Percentiles rank a stretch among this genome's conserved stretches.
Conservation (phyloP, 2,888 invertebrate genomes). For the Lymantria monacha region DNA sequence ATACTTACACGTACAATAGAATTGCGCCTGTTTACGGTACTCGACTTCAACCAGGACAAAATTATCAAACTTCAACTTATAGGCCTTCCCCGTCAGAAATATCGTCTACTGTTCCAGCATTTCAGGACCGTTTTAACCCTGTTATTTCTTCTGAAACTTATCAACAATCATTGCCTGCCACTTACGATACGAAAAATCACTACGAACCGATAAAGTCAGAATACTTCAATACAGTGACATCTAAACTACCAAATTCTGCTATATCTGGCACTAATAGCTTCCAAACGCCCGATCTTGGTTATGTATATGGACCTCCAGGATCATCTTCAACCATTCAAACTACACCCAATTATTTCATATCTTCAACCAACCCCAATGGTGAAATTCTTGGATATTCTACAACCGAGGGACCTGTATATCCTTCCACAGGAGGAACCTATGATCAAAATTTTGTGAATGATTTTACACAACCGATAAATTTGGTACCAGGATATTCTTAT, state of each 20-base stretch:
- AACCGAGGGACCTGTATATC: slow-evolving; percentile 10
- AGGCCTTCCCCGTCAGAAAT: too few relatives aligned
- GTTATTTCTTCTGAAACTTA: too few relatives aligned
- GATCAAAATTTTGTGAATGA: slow-evolving; percentile 15
- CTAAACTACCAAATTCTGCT: not conserved
- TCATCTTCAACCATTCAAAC: slow-evolving; percentile 9
- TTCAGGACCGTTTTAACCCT: too few relatives aligned
- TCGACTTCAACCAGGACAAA: not conserved
- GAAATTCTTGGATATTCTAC: slow-evolving; percentile 7
- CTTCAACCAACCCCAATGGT: slow-evolving; percentile 3
- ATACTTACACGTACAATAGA: not conserved
- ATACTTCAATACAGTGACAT: not conserved
- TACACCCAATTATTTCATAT: slow-evolving; percentile 4
- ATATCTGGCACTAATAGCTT: slow-evolving; percentile 1
- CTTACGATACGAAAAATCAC: not conserved
- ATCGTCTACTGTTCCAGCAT: too few relatives aligned
- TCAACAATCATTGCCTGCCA: too few relatives aligned
- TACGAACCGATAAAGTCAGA: not conserved
- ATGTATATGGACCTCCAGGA: slow-evolving; percentile 7
- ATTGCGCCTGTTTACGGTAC: not conserved
- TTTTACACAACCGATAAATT: slow-evolving; percentile 20
- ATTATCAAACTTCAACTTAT: not conserved
- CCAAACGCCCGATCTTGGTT: slow-evolving; percentile 2
- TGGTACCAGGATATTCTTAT: slow-evolving; percentile 3
- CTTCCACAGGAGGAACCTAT: slow-evolving; percentile 1